Evolutionary conservation across 2,797 vertebrate species (phyloP), one percentile per base, ranked within the genome.

Genomic region (Helostoma temminkii): DNA sequence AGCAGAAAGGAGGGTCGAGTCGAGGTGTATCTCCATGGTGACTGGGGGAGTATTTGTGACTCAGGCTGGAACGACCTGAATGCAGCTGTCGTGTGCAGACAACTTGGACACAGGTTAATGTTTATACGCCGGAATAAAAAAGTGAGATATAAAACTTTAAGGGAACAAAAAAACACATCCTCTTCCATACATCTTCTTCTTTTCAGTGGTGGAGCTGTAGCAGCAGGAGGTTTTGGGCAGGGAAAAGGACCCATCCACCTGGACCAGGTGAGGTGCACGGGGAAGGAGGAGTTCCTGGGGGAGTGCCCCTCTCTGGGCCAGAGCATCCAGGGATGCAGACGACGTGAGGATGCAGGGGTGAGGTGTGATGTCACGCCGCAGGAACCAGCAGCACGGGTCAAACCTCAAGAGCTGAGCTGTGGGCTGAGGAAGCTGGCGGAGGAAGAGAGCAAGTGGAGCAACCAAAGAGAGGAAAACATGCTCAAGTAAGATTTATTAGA

Each of bases 11-110:
- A 97, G 88, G 96, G 96, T 57, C 92, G 95, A 8, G 95, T 97
- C 14, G 96, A 98, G 84, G 91, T 98, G 18, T 90, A 96, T 81
- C 86, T 96, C 75, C 93, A 95, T 14, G 96, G 95, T 21, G 94
- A 95, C 83, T 98, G 96, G 96, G 96, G 96, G 53, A 95, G 94
- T 1, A 88, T 97, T 74, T 97, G 96, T 54, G 96, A 96, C 39
- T 90, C 94, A 0, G 94, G 93, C 58, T 97, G 96, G 96, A 96
- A 96, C 16, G 93, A 96, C 86, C 92, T 92, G 70, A 96, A 96
- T 0, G 96, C 96, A 0, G 71, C 86, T 0, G 96, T 97, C 24
- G 95, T 96, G 79, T 97, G 96, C 93, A 95, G 95, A 80, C 96
- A 97, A 65, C 93, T 98, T 18, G 96, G 96, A 67, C 95, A 96